Evolutionary conservation across 2,113 vertebrate genomes (phyloP).

Genomic region (Trogon melanurus): DNA sequence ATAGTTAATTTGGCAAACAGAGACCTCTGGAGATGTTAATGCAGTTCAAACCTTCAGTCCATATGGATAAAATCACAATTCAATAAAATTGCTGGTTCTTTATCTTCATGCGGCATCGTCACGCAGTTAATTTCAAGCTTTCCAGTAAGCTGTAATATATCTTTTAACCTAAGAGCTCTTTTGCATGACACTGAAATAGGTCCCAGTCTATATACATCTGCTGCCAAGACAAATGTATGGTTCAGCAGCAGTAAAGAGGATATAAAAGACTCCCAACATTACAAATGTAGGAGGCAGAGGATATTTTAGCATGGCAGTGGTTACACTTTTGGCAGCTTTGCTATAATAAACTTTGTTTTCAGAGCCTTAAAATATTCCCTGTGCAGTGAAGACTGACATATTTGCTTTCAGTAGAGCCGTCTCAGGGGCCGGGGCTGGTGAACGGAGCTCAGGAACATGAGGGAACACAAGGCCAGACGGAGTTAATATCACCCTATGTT

Average conservation of each 20-base stretch:
- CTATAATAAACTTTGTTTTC: conserved; percentile 69
- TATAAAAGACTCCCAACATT: conserved; percentile 67
- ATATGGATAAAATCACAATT: conserved; percentile 13
- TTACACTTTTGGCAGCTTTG: conserved; percentile 63
- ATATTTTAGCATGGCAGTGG: conserved; percentile 68
- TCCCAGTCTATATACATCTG: conserved; percentile 42
- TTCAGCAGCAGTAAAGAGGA: conserved; percentile 59
- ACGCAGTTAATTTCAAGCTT: conserved; percentile 47
- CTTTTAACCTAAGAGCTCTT: conserved; percentile 60
- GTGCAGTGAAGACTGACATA: conserved; percentile 29
- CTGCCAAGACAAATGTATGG: conserved; percentile 68
- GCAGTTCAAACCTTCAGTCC: not conserved
- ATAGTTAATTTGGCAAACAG: not conserved
- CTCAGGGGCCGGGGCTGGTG: conserved; percentile 15
- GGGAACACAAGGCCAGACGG: not conserved
- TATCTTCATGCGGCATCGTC: conserved; percentile 23
- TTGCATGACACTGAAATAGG: conserved; percentile 63
- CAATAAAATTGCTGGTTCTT: conserved; percentile 34
- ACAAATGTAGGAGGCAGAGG: conserved; percentile 68
- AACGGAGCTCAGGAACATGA: not conserved
- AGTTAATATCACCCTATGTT: not conserved
- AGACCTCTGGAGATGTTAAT: not conserved
- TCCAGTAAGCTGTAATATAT: conserved; percentile 58
- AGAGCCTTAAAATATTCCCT: conserved; percentile 68
- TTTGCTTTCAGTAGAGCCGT: conserved; percentile 32